Percentiles rank a stretch among this genome's conserved stretches.
Evolutionary conservation across 2,888 invertebrate genomes (phyloP).

Genomic region (Tachina lurida): DNA sequence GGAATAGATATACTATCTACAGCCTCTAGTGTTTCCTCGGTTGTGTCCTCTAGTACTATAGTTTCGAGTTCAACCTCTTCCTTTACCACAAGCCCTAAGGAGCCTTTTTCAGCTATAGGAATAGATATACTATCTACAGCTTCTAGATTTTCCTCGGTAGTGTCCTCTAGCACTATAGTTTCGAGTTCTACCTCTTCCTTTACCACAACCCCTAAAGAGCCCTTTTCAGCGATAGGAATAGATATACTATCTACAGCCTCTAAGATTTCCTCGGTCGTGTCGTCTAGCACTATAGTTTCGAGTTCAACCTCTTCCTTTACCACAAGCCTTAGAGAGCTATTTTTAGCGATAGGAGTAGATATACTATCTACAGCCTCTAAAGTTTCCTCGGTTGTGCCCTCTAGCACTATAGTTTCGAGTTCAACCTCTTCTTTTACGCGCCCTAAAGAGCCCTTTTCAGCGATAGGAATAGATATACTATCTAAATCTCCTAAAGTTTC

Average conservation of each 20-base stretch:
- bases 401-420: not conserved
- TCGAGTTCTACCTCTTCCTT: conserved; percentile 23
- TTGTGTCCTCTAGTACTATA: not conserved
- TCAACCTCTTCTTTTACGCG: too few relatives aligned
- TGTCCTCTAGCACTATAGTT: too few relatives aligned
- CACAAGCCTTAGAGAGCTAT: too few relatives aligned
- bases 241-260: not conserved
- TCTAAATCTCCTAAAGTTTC: not conserved
- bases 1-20: not conserved
- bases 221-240: not conserved
- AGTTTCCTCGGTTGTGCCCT: not conserved
- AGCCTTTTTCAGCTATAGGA: too few relatives aligned
- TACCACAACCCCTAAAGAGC: not conserved
- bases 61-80: not conserved
- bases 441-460: too few relatives aligned
- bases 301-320: too few relatives aligned
- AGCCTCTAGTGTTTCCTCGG: not conserved
- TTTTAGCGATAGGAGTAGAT: not conserved
- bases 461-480: not conserved
- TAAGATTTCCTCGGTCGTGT: not conserved
- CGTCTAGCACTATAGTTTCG: not conserved
- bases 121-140: too few relatives aligned
- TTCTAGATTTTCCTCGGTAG: not conserved
- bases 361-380: not conserved
- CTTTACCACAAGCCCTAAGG: too few relatives aligned